These are phyloP conservation scores for Polyommatus iphigenia DNA, from an alignment of 2,888 invertebrate species.

Conservation along the genomic window DNA sequence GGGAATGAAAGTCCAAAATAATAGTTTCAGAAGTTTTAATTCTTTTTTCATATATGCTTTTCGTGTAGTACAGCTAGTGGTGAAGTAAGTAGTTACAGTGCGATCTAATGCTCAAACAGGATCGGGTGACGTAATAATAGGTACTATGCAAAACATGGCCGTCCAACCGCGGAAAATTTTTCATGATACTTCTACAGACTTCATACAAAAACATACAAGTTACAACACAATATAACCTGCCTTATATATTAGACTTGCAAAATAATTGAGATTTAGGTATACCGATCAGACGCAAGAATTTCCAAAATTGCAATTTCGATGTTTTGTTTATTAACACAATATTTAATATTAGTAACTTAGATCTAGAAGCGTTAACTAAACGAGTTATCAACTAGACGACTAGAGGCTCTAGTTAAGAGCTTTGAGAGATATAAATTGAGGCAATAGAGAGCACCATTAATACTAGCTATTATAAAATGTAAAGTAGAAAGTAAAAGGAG, in stretches of 20 bases:
- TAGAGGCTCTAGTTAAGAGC: background rate
- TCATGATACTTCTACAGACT: background rate
- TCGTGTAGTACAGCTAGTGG: slow-evolving; percentile 28
- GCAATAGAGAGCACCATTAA: slow-evolving; percentile 16
- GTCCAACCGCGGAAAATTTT: background rate
- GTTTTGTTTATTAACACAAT: slow-evolving; percentile 10
- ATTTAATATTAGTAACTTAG: background rate
- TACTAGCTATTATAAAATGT: slow-evolving; percentile 1
- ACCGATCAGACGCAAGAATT: background rate
- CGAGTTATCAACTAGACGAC: background rate
- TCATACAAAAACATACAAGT: background rate
- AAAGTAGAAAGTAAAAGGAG: background rate
- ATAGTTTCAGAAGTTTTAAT: slow-evolving; percentile 26
- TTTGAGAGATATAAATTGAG: background rate
- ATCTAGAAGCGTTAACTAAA: background rate
- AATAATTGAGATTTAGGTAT: slow-evolving; percentile 1
- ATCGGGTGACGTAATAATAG: background rate
- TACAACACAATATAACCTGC: background rate
- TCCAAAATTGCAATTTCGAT: slow-evolving; percentile 2
- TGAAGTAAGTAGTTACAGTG: slow-evolving; percentile 27
- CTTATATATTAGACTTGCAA: background rate
- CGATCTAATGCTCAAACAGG: slow-evolving; percentile 14
- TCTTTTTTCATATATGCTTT: slow-evolving; percentile 27
- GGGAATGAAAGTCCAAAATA: slow-evolving; percentile 3
- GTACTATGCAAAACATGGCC: background rate